Conservation (phyloP, 2,888 invertebrate genomes). For the Amitus sp. region DNA sequence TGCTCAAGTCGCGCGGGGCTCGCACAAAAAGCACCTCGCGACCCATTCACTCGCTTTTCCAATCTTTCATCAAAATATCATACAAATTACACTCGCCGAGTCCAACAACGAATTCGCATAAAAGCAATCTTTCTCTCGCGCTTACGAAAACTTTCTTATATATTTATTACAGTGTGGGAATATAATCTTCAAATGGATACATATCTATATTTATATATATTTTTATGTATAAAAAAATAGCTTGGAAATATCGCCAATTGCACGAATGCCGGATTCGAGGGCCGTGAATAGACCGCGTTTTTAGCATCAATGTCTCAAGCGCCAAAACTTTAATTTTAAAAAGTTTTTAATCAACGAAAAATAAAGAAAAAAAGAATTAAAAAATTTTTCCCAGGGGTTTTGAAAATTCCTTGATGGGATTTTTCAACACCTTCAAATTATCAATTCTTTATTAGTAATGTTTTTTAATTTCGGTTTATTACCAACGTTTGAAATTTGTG, state of each 20-base stretch:
- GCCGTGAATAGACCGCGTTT: too few relatives aligned
- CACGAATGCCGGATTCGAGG: slow-evolving; percentile 42
- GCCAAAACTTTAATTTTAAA: background rate
- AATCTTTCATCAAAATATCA: slow-evolving; percentile 41
- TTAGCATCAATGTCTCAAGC: slow-evolving; percentile 24
- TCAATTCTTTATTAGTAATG: too few relatives aligned
- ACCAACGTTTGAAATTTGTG: too few relatives aligned
- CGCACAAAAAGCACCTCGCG: slow-evolving; percentile 24
- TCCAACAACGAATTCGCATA: slow-evolving; percentile 24
- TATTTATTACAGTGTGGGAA: slow-evolving; percentile 17
- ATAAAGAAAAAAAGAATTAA: too few relatives aligned
- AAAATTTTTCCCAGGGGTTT: too few relatives aligned
- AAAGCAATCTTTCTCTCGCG: slow-evolving; percentile 13
- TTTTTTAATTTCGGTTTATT: too few relatives aligned
- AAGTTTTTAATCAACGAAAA: too few relatives aligned
- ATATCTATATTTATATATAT: slow-evolving; percentile 33
- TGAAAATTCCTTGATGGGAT: too few relatives aligned
- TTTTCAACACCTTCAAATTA: too few relatives aligned
- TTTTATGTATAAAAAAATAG: slow-evolving; percentile 53
- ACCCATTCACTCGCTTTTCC: slow-evolving; percentile 34
- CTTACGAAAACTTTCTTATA: slow-evolving; percentile 8
- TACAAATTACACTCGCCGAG: slow-evolving; percentile 49
- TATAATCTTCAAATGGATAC: slow-evolving; percentile 10
- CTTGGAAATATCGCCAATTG: slow-evolving; percentile 46
- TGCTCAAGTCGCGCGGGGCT: slow-evolving; percentile 15